Percentiles rank a stretch among this genome's conserved stretches.
These are phyloP conservation scores for Microplitis manilae DNA, from an alignment of 2,888 invertebrate genomes.

Conservation along the genomic window DNA sequence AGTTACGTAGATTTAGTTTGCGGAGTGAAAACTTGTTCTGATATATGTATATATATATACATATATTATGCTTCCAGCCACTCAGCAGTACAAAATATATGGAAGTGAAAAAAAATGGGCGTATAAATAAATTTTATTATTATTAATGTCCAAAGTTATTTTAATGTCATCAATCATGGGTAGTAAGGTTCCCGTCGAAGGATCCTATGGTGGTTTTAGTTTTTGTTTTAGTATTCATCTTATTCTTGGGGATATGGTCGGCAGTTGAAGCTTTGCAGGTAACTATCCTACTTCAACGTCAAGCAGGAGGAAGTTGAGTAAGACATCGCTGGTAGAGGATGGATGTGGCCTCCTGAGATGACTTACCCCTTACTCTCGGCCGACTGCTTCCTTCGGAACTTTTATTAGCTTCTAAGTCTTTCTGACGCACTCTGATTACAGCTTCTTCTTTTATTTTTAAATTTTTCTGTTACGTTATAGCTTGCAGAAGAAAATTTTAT, in stretches of 20 bases:
- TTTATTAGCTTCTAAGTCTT: constrained; percentile 53
- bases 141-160: constrained; percentile 14
- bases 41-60: too few relatives aligned
- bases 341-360: constrained; percentile 31
- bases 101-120: not conserved
- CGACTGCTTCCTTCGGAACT: constrained; percentile 46
- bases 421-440: constrained; percentile 47
- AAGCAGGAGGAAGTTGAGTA: constrained; percentile 4
- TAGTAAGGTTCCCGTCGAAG: not conserved
- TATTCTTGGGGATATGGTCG: not conserved
- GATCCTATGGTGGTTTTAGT: not conserved
- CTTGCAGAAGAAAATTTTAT: not conserved
- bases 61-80: too few relatives aligned
- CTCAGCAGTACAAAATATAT: not conserved
- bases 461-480: not conserved
- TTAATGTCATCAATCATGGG: constrained; percentile 7
- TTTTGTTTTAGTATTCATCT: not conserved
- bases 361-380: not conserved
- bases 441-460: constrained; percentile 39
- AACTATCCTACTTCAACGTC: constrained; percentile 8
- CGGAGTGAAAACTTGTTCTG: too few relatives aligned
- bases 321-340: constrained; percentile 35
- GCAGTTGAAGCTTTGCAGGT: not conserved
- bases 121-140: constrained; percentile 2
- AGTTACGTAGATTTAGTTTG: too few relatives aligned